Evolutionary conservation across 1,140 invertebrate species (phyloP), one percentile per base, ranked within the genome.

Genomic region (Micrasema longulum): DNA sequence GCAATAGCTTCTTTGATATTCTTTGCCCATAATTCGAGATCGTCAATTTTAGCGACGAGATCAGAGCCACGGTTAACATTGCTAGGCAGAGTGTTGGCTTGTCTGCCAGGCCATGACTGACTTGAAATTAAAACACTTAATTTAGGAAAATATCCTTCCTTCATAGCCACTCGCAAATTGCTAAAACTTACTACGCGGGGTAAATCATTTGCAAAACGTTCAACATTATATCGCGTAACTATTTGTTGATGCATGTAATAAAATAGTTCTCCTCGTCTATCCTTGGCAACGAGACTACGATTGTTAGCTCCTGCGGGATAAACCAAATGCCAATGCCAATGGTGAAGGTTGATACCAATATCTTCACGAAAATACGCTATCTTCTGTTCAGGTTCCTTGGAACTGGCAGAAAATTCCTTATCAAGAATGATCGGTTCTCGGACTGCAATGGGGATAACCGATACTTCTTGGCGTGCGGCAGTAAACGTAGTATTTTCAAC

Each of bases 291-390:
- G 48, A 91, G 86, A 47, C 79, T 76, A 16, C 81, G 82, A 52
- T 83, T 80, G 12, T 85, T 79, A 1, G 87, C 86, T 69, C 90
- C 88, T 77, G 89, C 90, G 0, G 92, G 92, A 78, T 93, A 94
- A 2, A 93, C 90, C 64, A 93, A 82, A 81, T 94, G 92, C n/a
- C 89, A 92, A 81, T 95, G 93, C 93, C 93, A 96, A 77, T 96
- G 92, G 77, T 91, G 90, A 1, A 91, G 84, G 80, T 93, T 93
- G 76, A 92, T 85, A 69, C 91, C 91, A 71, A 90, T 82, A 79
- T 91, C 91, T 78, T 92, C 91, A 18, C 91, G 86, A 87, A 91
- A 92, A 79, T 92, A 92, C 78, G 90, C 91, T 75, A 90, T 80
- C 26, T 90, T 87, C 79, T 94, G 92, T 77, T 95, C 93, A 0